A percentile compares a stretch with the other conserved stretches of the same genome.
phyloP scores from a whole-genome alignment of 2,888 invertebrate species.

The Sipunculus nudus region DNA sequence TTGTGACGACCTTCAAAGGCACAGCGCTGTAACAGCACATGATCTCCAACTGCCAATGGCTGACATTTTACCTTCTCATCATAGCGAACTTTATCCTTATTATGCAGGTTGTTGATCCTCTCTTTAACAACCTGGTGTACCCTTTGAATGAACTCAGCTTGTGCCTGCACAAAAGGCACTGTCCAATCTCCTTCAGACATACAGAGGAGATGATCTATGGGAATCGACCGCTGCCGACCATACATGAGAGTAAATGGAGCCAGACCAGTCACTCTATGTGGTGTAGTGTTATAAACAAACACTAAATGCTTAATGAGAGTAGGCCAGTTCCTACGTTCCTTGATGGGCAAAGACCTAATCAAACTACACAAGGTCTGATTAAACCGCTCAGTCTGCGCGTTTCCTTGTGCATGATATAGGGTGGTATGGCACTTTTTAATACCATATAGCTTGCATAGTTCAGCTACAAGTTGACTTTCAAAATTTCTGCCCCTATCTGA shows the following conservation, averaged over 20 bases:
- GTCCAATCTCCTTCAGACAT: background rate
- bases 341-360: background rate
- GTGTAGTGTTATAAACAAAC: background rate
- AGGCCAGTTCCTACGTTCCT: background rate
- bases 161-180: background rate
- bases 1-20: background rate
- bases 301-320: background rate
- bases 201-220: background rate
- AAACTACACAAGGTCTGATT: background rate
- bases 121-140: background rate
- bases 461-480: no score
- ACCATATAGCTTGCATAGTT: no score
- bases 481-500: no score
- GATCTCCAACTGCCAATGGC: background rate
- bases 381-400: background rate
- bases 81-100: background rate
- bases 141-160: background rate
- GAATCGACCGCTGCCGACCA: background rate
- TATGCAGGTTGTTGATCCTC: background rate
- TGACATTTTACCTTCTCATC: background rate
- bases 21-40: background rate
- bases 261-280: background rate
- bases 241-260: background rate
- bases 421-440: no score
- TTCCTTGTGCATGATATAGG: no score